Evolutionary conservation across 2,888 invertebrate species (phyloP).

Genomic region (Ganaspis brasiliensis): DNA sequence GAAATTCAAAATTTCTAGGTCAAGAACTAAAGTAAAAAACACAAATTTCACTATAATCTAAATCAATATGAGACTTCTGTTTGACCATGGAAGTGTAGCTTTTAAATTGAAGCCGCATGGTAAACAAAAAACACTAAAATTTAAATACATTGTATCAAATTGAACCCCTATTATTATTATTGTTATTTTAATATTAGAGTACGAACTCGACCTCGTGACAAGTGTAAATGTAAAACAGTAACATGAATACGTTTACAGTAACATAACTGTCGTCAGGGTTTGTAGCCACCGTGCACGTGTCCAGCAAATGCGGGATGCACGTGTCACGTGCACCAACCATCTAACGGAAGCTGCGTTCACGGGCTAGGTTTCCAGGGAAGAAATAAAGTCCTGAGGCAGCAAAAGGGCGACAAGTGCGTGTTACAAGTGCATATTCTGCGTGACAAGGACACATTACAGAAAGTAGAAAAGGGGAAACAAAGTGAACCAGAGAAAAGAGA

Average conservation of each 20-base stretch:
- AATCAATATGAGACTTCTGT: too few species aligned
- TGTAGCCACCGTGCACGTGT: slow-evolving; percentile 56
- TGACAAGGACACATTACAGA: slow-evolving; percentile 56
- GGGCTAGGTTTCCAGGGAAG: slow-evolving; percentile 54
- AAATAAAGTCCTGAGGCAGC: slow-evolving; percentile 52
- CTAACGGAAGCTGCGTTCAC: slow-evolving; percentile 42
- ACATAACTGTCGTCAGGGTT: slow-evolving; percentile 35
- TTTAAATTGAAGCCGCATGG: too few species aligned
- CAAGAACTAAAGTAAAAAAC: too few species aligned
- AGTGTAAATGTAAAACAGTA: slow-evolving; percentile 28
- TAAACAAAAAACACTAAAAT: too few species aligned
- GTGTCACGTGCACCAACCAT: slow-evolving; percentile 58
- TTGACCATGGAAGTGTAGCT: too few species aligned
- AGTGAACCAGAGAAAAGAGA: slow-evolving; percentile 41
- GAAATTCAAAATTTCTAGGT: too few species aligned
- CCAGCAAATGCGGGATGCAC: slow-evolving; percentile 60
- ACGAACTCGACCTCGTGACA: neutral
- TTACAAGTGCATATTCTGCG: slow-evolving; percentile 59
- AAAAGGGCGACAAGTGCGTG: slow-evolving; percentile 56
- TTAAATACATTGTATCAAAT: neutral
- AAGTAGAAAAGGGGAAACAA: slow-evolving; percentile 45
- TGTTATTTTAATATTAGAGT: too few species aligned
- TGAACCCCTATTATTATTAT: slow-evolving; percentile 5
- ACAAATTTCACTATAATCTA: too few species aligned
- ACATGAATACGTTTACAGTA: slow-evolving; percentile 31